phyloP scores from a whole-genome alignment of 1,140 invertebrate genomes.

The Drosophila melanica region DNA sequence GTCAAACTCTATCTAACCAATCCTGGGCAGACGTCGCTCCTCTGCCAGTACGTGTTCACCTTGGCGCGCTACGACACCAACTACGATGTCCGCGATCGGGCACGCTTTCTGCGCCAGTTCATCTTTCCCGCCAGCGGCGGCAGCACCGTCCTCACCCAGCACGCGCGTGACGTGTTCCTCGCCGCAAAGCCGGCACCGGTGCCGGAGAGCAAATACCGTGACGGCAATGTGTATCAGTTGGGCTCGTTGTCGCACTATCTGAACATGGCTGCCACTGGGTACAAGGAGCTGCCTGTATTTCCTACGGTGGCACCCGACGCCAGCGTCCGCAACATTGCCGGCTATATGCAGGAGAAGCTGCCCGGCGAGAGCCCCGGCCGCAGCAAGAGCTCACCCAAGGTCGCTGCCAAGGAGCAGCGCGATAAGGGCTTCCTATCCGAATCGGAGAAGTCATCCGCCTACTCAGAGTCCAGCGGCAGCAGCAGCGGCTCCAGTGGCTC shows the following conservation, averaged over 20 bases:
- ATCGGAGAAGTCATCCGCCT: constrained; percentile 76
- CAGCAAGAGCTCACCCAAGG: constrained; percentile 22
- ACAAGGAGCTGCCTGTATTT: constrained; percentile 94
- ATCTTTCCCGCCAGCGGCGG: constrained; percentile 87
- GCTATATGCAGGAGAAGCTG: constrained; percentile 77
- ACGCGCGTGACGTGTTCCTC: constrained; percentile 94
- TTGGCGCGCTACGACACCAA: constrained; percentile 98
- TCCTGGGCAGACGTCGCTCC: constrained; percentile 91
- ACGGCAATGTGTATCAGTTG: constrained; percentile 94
- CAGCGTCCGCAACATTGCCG: constrained; percentile 90
- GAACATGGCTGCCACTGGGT: constrained; percentile 92
- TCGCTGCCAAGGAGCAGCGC: constrained; percentile 43
- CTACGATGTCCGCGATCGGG: constrained; percentile 98
- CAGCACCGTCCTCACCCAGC: constrained; percentile 86
- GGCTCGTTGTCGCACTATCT: constrained; percentile 98
- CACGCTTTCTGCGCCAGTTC: constrained; percentile 93
- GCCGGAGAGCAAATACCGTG: constrained; percentile 88
- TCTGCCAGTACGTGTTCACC: constrained; percentile 98
- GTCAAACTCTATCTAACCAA: constrained; percentile 97
- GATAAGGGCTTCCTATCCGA: constrained; percentile 79
- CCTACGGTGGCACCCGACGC: constrained; percentile 91
- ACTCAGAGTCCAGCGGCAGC: constrained; percentile 59
- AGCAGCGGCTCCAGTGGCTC: constrained; percentile 46
- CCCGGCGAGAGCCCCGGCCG: constrained; percentile 36
- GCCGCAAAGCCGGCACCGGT: constrained; percentile 96